These are phyloP conservation scores for Prinia subflava DNA, from an alignment of 2,113 vertebrate species.

Conservation along the genomic window DNA sequence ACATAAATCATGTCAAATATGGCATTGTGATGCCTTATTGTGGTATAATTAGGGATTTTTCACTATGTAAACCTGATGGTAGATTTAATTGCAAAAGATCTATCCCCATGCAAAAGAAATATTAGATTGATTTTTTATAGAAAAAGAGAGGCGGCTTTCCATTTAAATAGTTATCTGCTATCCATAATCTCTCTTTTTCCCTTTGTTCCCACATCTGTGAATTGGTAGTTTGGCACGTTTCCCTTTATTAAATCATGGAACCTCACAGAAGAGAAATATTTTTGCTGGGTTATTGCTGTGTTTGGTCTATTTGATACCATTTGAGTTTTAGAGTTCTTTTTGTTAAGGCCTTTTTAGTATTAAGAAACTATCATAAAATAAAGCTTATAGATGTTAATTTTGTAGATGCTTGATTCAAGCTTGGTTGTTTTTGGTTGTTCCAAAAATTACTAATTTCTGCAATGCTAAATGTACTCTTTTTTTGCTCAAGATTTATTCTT, in stretches of 20 bases:
- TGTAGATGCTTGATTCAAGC: not conserved
- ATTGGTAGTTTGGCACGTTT: not conserved
- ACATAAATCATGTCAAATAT: not conserved
- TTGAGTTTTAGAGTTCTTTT: not conserved
- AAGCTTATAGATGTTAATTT: not conserved
- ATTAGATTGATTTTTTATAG: not conserved
- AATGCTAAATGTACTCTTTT: not conserved
- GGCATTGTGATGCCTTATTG: not conserved
- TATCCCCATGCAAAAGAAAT: not conserved
- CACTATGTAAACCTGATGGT: not conserved
- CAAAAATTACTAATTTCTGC: not conserved
- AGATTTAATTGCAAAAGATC: not conserved
- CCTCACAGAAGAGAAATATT: not conserved
- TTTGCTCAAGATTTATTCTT: not conserved
- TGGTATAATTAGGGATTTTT: not conserved
- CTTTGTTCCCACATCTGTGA: not conserved
- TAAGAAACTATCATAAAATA: not conserved
- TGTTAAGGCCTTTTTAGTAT: not conserved
- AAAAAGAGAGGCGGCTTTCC: not conserved
- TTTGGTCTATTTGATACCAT: not conserved
- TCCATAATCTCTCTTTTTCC: not conserved
- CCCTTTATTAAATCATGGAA: not conserved
- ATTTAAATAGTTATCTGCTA: not conserved
- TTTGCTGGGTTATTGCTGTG: not conserved
- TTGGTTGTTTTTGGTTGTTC: not conserved